Evolutionary conservation across 1,140 invertebrate genomes (phyloP), one percentile per base, ranked within the genome.

Genomic region (Orchesella cincta): DNA sequence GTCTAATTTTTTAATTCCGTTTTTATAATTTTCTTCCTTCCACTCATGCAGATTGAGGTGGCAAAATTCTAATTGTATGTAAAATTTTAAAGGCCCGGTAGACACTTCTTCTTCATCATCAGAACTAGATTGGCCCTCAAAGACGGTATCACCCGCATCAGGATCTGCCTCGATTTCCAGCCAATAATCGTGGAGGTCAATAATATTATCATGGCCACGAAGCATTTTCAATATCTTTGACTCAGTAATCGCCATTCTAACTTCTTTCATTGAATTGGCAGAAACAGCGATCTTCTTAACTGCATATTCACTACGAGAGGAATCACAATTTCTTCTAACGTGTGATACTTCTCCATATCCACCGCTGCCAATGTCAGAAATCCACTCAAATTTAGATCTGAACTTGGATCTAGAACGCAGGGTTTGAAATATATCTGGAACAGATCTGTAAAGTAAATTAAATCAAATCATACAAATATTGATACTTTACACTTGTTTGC

Each of bases 1-100:
- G 14, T 73, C 71, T 46, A 23, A 26, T n/a, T n/a, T n/a, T 26
- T 31, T 23, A 31, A 67, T 33, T 1, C 33, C 23, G 1, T 33
- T 14, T 16, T 46, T n/a, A 23, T 26, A 23, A 75, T 72, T 72
- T 20, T 76, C 29, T 18, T 62, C 39, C 39, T 74, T 80, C 81
- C 81, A 82, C 52, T 76, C 57, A 33, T 31, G 20, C 31, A 82
- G 31, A 16, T 62, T 76, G 12, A 28, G 20, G 3, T 64, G n/a
- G 46, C 79, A 80, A n/a, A 75, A 57, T 76, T 79, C 79, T 76
- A 80, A 79, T 70, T 76, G 76, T 16, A 82, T 46, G 51, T 82
- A 80, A 51, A 82, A 80, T 23, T 79, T 76, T 26, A 79, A 36
- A 12, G 64, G 71, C 1, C 77, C 78, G 20, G 62, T 39, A 39